Conservation (phyloP, 1,140 invertebrate species). For the Cataglyphis hispanica region DNA sequence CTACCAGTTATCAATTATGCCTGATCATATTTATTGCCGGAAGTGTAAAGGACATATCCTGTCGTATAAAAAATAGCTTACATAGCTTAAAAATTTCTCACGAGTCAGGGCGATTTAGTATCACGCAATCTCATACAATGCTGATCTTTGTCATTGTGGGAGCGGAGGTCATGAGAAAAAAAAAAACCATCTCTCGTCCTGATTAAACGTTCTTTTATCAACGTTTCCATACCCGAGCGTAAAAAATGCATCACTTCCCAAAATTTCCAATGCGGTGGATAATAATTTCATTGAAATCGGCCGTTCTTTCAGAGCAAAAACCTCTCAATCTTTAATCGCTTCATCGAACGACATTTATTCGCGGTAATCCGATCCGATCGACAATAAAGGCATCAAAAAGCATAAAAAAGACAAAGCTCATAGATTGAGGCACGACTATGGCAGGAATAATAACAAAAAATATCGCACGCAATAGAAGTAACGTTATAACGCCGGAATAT, state of each 20-base stretch:
- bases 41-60: background rate
- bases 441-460: background rate
- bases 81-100: slow-evolving; percentile 35
- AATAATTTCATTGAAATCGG: slow-evolving; percentile 41
- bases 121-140: background rate
- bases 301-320: background rate
- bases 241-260: background rate
- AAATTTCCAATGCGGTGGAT: slow-evolving; percentile 32
- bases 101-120: slow-evolving; percentile 9
- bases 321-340: background rate
- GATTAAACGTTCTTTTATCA: slow-evolving; percentile 38
- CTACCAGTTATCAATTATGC: no score
- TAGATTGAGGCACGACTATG: background rate
- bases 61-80: background rate
- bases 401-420: background rate
- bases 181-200: background rate
- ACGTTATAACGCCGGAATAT: background rate
- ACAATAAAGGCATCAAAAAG: background rate
- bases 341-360: slow-evolving; percentile 15
- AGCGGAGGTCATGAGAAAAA: background rate
- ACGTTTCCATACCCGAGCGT: background rate
- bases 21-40: no score
- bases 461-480: background rate
- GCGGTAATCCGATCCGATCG: slow-evolving; percentile 13
- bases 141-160: background rate